A percentile compares a stretch with the other conserved stretches of the same genome.
Conservation (phyloP, 2,113 vertebrate genomes). For the Mesoclemmys tuberculata region DNA sequence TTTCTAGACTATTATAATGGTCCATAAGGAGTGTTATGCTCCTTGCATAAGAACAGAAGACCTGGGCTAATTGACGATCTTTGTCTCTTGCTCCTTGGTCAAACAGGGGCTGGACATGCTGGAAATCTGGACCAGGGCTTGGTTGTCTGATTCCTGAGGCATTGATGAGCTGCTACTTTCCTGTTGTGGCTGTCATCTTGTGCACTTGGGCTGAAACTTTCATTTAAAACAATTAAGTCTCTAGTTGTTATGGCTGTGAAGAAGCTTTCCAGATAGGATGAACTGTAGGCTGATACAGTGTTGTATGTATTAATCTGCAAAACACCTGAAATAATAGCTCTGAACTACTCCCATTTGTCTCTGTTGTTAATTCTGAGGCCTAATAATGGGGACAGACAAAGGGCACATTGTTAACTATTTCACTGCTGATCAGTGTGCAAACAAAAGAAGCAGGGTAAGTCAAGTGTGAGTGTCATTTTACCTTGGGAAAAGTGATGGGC, state of each 20-base stretch:
- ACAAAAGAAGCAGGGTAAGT: not conserved
- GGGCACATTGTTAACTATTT: not conserved
- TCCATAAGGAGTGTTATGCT: not conserved
- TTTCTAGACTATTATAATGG: not conserved
- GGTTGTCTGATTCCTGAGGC: not conserved
- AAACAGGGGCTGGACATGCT: not conserved
- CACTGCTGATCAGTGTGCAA: not conserved
- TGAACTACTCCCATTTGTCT: not conserved
- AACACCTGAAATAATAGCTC: not conserved
- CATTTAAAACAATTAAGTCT: not conserved
- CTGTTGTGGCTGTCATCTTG: not conserved
- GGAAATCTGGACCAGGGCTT: not conserved
- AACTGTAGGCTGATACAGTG: not conserved
- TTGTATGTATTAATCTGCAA: not conserved
- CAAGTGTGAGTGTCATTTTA: not conserved
- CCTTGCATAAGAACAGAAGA: not conserved
- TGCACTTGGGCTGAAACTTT: not conserved
- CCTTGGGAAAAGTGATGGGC: not conserved
- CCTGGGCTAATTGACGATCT: not conserved
- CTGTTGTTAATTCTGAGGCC: not conserved
- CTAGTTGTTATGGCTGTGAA: not conserved
- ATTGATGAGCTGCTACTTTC: not conserved
- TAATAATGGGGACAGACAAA: not conserved
- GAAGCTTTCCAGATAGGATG: not conserved
- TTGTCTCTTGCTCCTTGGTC: not conserved